Base-by-base conservation (phyloP, 1,140 invertebrate species). In the Periplaneta americana region DNA sequence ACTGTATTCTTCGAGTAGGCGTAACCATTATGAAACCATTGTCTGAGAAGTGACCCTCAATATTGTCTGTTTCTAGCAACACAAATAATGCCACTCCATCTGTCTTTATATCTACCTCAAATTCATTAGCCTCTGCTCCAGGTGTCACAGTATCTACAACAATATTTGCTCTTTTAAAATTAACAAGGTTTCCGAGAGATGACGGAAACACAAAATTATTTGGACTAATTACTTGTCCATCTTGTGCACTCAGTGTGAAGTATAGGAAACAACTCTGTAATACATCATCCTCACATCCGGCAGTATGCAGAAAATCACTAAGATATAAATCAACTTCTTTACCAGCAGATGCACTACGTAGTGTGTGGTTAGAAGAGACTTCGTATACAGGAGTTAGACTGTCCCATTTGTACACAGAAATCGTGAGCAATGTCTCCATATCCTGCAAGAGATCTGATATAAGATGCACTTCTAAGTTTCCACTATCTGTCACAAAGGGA, bases 21-120 rank as follows among this genome's bases (percentile, higher is more conserved):
- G 34, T 34, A 31, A 66, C 17, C 80, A 80, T n/a, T 11, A 80
- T 84, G 83, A 91, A 91, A 28, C 90, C 91, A 85, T 92, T 92
- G 83, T 90, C 87, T 32, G 88, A 89, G 84, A 91, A 92, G 66
- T 85, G 85, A 8, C 90, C 91, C 39, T 82, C 83, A 39, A 79
- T 35, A 18, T 82, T 83, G 9, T 75, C 35, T 0, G 86, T 84
- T 34, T 91, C 89, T 11, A 92, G 80, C 88, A 89, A 91, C 5
- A 91, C 89, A 85, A 91, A 92, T 15, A 87, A 85, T 74, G 90
- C 89, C 22, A 90, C 86, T 13, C 83, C 75, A 81, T 87, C 84
- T 18, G 87, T 86, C 32, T 79, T 78, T 18, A 91, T 75, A 1
- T 80, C 85, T 13, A 87, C 82, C 28, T 80, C 80, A 33, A 78